These are phyloP conservation scores for Cheilosia vulpina DNA, from an alignment of 2,888 invertebrate species.

Conservation along the genomic window DNA sequence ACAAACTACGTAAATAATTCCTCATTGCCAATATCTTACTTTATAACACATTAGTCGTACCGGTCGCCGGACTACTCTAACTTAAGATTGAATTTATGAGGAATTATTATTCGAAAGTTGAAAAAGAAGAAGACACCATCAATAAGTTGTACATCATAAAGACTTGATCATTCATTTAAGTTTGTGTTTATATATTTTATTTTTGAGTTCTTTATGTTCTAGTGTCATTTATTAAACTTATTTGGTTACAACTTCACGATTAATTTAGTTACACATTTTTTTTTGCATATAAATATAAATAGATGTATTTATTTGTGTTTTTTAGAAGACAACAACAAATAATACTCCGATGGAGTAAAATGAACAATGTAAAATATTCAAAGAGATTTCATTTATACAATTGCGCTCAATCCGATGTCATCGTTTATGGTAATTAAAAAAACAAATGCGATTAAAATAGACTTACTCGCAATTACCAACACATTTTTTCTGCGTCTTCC, in stretches of 20 bases:
- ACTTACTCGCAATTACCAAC: constrained; percentile 45
- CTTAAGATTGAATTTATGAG: background rate
- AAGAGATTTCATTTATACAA: constrained; percentile 67
- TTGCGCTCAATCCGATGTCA: constrained; percentile 63
- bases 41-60: background rate
- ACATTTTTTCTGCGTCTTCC: constrained; percentile 38
- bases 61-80: background rate
- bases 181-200: background rate
- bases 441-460: constrained; percentile 36
- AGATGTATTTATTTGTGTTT: constrained; percentile 28
- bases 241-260: constrained; percentile 1
- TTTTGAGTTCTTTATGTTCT: background rate
- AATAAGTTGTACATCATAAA: background rate
- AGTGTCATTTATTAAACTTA: constrained; percentile 5
- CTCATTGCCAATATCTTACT: background rate
- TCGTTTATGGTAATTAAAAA: constrained; percentile 72
- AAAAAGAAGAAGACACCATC: background rate
- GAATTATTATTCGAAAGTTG: background rate
- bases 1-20: too few relatives aligned
- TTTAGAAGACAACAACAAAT: constrained; percentile 66
- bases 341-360: constrained; percentile 71
- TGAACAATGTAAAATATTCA: constrained; percentile 52
- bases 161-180: constrained; percentile 15
- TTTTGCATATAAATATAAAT: background rate
- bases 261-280: background rate